These are phyloP conservation scores for Gasterosteus aculeatus DNA, from an alignment of 2,113 vertebrate species.

Conservation along the genomic window DNA sequence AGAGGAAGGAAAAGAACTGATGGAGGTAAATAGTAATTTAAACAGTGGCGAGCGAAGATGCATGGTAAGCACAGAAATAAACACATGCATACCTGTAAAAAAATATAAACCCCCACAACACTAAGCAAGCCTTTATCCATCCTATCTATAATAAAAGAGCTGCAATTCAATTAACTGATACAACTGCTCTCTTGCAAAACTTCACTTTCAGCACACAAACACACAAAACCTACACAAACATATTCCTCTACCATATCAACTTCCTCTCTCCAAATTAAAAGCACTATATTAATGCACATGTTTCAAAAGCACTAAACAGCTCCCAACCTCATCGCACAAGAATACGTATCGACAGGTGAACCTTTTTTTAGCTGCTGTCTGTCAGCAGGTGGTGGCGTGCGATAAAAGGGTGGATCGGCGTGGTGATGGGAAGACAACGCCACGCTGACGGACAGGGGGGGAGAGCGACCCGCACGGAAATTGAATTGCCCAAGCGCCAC, in stretches of 20 bases:
- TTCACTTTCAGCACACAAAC: constrained; percentile 22
- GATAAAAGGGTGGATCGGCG: constrained; percentile 88
- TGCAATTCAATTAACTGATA: constrained; percentile 50
- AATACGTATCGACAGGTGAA: constrained; percentile 64
- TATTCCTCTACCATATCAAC: background rate
- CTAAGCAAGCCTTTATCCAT: constrained; percentile 44
- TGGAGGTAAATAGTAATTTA: constrained; percentile 61
- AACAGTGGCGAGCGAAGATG: constrained; percentile 40
- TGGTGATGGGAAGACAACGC: constrained; percentile 86
- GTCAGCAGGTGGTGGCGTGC: constrained; percentile 83
- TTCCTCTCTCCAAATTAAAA: constrained; percentile 5
- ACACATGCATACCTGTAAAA: background rate
- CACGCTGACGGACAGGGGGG: constrained; percentile 80
- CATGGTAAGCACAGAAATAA: constrained; percentile 27
- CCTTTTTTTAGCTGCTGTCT: constrained; percentile 45
- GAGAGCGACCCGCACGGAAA: constrained; percentile 83
- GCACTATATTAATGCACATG: background rate
- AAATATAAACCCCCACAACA: background rate
- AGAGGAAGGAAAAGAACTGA: constrained; percentile 23
- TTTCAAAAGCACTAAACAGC: constrained; percentile 1
- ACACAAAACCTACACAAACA: background rate
- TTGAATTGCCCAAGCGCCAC: constrained; percentile 91
- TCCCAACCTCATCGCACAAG: constrained; percentile 7
- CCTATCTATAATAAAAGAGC: constrained; percentile 26
- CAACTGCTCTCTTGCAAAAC: constrained; percentile 21